A percentile compares a stretch with the other conserved stretches of the same genome.
These are phyloP conservation scores for Clivina fossor DNA, from an alignment of 2,888 invertebrate species.

Conservation along the genomic window DNA sequence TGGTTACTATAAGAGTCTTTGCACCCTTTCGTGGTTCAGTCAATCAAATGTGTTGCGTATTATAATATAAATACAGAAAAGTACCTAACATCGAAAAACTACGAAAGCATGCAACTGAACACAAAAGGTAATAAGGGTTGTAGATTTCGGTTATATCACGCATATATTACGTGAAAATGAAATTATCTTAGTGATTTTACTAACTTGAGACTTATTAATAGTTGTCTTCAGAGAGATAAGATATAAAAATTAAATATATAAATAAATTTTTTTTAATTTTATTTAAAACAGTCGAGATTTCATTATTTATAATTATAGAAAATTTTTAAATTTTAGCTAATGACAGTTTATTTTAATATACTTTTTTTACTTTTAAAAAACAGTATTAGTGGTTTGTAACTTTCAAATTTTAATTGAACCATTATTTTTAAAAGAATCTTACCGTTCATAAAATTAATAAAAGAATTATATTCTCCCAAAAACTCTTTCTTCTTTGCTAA, in stretches of 20 bases:
- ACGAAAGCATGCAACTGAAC: too few relatives aligned
- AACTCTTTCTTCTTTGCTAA: conserved; percentile 57
- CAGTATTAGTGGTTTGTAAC: not conserved
- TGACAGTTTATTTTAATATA: not conserved
- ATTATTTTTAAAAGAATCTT: conserved; percentile 41
- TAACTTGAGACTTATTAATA: too few relatives aligned
- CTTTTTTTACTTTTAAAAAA: not conserved
- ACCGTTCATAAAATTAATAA: conserved; percentile 58
- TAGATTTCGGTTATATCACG: too few relatives aligned
- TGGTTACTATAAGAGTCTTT: too few relatives aligned
- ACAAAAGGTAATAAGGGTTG: too few relatives aligned
- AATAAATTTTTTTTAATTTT: not conserved
- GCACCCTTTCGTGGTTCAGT: too few relatives aligned
- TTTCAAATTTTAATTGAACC: conserved; percentile 2
- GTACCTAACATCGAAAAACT: too few relatives aligned
- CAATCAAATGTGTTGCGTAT: too few relatives aligned
- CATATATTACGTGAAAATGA: too few relatives aligned
- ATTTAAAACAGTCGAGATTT: not conserved
- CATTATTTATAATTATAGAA: not conserved
- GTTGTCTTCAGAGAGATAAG: too few relatives aligned
- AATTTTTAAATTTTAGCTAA: not conserved
- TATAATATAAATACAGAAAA: too few relatives aligned
- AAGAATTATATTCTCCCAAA: conserved; percentile 60
- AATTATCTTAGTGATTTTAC: too few relatives aligned
- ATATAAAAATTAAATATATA: not conserved